Evolutionary conservation across 1,140 invertebrate genomes (phyloP), one percentile per base, ranked within the genome.

Genomic region (Batillaria attramentaria): DNA sequence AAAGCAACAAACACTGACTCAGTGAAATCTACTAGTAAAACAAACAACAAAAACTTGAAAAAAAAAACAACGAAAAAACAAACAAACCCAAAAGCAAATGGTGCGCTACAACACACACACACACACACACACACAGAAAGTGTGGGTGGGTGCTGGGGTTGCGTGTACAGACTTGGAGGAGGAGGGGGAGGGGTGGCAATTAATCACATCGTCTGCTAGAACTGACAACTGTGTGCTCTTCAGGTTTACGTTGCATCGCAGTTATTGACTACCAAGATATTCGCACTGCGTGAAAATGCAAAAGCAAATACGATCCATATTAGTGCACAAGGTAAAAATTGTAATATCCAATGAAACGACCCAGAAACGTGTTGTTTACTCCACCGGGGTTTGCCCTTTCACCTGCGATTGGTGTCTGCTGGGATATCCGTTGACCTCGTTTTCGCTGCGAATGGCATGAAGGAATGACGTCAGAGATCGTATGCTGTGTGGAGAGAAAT

Each of bases 371-470:
- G n/a, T n/a, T n/a, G n/a, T n/a, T n/a, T n/a, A n/a, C n/a, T n/a
- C n/a, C n/a, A n/a, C 62, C n/a, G 35, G 13, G 46, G 39, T 50
- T 73, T 73, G 72, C 57, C 73, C 57, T 75, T 75, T 62, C 54
- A 75, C 73, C 39, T 75, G 73, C 54, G 24, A 57, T 75, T 57
- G 73, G 73, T 75, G 73, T 75, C 73, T 75, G 73, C 73, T 57
- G 73, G 73, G 73, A 75, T 75, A 75, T 75, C 73, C 73, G 57
- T 42, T 39, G 41, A 41, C 73, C 73, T 75, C 73, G 73, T 75
- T 75, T 62, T 75, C 54, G 73, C 33, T 39, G 6, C 73, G n/a
- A 62, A 62, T 35, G 73, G 39, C 73, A 37, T 75, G 73, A 75
- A 33, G 57, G 73, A 54, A 75, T 75, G 73, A 75, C 73, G 73